Conservation (phyloP, 92 coral and sea anemone genomes). For the Galaxea fascicularis region DNA sequence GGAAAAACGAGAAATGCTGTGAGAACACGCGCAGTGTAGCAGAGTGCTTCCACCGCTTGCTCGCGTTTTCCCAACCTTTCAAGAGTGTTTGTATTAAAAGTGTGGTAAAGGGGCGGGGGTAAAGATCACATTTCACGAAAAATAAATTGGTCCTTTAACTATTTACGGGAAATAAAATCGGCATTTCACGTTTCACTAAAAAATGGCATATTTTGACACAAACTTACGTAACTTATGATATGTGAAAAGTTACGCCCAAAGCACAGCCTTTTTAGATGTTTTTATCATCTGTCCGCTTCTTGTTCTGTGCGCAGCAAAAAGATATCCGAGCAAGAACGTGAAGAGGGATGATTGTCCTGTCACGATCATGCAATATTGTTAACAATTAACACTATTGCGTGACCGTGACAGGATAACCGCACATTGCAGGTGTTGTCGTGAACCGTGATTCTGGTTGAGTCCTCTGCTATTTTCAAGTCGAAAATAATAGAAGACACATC, state of each 20-base stretch:
- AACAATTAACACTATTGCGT: too few species aligned
- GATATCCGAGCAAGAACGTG: conserved; percentile 18
- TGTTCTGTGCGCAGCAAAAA: conserved; percentile 46
- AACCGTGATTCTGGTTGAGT: too few species aligned
- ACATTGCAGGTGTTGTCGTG: too few species aligned
- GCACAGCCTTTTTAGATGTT: conserved; percentile 27
- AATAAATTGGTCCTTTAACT: conserved; percentile 19
- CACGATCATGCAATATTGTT: background rate
- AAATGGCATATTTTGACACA: background rate
- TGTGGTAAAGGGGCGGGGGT: conserved; percentile 29
- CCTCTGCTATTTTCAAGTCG: too few species aligned
- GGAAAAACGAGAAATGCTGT: too few species aligned
- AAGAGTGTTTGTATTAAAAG: too few species aligned
- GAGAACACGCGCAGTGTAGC: too few species aligned
- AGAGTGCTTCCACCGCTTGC: too few species aligned
- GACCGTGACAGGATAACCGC: too few species aligned
- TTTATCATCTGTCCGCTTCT: conserved; percentile 43
- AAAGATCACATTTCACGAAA: conserved; percentile 37
- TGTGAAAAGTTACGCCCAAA: conserved; percentile 32
- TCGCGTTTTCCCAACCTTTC: too few species aligned
- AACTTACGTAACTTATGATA: conserved; percentile 8
- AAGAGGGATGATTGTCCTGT: background rate
- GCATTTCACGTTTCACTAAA: conserved; percentile 28
- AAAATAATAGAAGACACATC: background rate
- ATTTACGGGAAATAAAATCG: conserved; percentile 22